Percentiles rank a stretch among this genome's conserved stretches.
phyloP scores from a whole-genome alignment of 2,888 invertebrate species.

The Drosophila lutescens region DNA sequence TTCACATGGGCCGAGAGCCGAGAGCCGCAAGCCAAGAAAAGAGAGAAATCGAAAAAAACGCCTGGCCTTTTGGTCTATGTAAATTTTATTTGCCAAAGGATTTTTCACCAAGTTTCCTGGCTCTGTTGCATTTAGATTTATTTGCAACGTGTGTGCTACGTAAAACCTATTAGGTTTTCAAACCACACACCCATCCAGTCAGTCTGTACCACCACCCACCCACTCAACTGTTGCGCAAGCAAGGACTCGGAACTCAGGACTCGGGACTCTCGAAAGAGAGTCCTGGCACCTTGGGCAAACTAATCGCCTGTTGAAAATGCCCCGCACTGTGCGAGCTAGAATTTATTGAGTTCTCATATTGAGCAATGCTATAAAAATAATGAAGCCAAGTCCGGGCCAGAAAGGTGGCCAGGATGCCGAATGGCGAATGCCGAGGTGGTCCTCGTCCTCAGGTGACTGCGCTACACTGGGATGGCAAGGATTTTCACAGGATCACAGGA shows the following conservation, averaged over 20 bases:
- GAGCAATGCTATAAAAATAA: constrained; percentile 75
- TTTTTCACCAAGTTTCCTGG: constrained; percentile 71
- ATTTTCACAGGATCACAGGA: neutral
- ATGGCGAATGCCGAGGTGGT: neutral
- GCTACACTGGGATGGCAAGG: neutral
- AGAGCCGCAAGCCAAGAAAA: constrained; percentile 3
- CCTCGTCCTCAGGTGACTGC: neutral
- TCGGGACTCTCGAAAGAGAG: constrained; percentile 2
- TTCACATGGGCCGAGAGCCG: constrained; percentile 48
- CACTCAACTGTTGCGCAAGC: constrained; percentile 69
- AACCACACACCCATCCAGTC: constrained; percentile 2
- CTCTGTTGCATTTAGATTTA: constrained; percentile 78
- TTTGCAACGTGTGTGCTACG: constrained; percentile 73
- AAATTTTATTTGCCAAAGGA: constrained; percentile 78
- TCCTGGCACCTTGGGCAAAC: constrained; percentile 61
- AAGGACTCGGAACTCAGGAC: constrained; percentile 10
- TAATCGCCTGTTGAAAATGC: constrained; percentile 77
- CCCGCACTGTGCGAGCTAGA: constrained; percentile 44
- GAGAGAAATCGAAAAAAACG: constrained; percentile 1
- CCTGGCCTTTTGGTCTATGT: constrained; percentile 55
- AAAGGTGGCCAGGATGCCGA: constrained; percentile 29
- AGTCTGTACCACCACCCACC: constrained; percentile 23
- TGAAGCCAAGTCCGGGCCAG: constrained; percentile 49
- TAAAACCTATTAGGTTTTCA: constrained; percentile 70
- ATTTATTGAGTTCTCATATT: constrained; percentile 79